Base-by-base conservation (phyloP, 2,888 invertebrate species). In the Epiblema foenella region DNA sequence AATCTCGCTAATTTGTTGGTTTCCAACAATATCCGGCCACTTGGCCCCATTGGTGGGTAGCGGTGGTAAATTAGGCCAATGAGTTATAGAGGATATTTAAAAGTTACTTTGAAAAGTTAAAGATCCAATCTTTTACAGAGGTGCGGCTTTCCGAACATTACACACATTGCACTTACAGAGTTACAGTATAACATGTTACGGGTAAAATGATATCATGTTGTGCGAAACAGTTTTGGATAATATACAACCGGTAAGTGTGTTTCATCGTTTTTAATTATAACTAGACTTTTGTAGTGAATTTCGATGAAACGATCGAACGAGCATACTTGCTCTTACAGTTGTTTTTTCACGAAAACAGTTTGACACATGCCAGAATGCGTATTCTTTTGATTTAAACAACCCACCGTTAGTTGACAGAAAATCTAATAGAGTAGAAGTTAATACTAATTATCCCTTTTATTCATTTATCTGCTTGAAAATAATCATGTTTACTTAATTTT, bases 241-340 rank as follows among this genome's bases (percentile, higher is more conserved):
- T 63, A 76, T 78, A 63, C 76, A 78, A 54, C 68, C 77, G 77
- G 85, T 85, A 76, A 84, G 83, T 78, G 56, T 10, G 66, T 37
- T 37, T 46, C 33, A 39, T 33, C 12, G n/a, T 46, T 12, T n/a
- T n/a, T n/a, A n/a, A n/a, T n/a, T 8, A n/a, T 12, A 46, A n/a
- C n/a, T 46, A 46, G 46, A 46, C n/a, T n/a, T 42, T 42, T 12
- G 15, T 42, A 15, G 42, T 15, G 15, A 42, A 12, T 42, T 15
- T 42, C 12, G 42, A 42, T 42, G 12, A 42, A 42, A 15, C 15
- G 42, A 42, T 12, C 42, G 42, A 42, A 0, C 39, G 39, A 39
- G 11, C 12, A 39, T 39, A 11, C 39, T 39, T 12, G 12, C 39
- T 12, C 15, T 42, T 42, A 39, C 12, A 5, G 42, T 42, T 42